Conservation (phyloP, 1,140 invertebrate genomes). For the Dendrolimus punctatus region DNA sequence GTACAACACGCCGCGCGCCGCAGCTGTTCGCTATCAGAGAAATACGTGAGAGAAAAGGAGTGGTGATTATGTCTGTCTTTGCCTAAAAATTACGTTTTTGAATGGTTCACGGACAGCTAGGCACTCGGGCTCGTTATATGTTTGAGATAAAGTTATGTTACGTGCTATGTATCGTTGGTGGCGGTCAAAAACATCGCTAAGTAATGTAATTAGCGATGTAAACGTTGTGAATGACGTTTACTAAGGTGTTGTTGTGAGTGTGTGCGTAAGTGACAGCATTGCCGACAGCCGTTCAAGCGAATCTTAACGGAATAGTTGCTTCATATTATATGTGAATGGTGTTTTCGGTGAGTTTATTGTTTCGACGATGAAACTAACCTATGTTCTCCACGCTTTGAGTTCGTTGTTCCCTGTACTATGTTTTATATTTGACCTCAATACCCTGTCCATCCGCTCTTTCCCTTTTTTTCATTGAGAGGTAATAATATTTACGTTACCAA, state of each 20-base stretch:
- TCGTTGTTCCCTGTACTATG: slow-evolving; percentile 19
- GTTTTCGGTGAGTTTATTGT: slow-evolving; percentile 58
- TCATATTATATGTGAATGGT: slow-evolving; percentile 36
- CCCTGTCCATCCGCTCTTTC: slow-evolving; percentile 25
- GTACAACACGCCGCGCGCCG: slow-evolving; percentile 54
- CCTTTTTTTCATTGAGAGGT: slow-evolving; percentile 26
- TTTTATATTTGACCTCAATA: slow-evolving; percentile 41
- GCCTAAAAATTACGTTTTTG: slow-evolving; percentile 58
- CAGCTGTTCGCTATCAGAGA: slow-evolving; percentile 71
- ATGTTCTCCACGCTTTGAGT: slow-evolving; percentile 29
- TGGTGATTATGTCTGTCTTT: slow-evolving; percentile 66
- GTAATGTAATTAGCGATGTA: slow-evolving; percentile 56
- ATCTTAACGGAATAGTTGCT: slow-evolving; percentile 56
- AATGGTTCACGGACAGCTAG: slow-evolving; percentile 45
- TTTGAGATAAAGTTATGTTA: slow-evolving; percentile 37
- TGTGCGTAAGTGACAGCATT: slow-evolving; percentile 58
- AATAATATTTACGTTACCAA: slow-evolving; percentile 22
- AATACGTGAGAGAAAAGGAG: slow-evolving; percentile 70
- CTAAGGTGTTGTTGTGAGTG: slow-evolving; percentile 51
- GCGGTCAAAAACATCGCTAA: slow-evolving; percentile 41
- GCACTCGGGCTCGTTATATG: slow-evolving; percentile 31
- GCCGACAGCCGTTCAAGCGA: slow-evolving; percentile 58
- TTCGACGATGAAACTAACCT: slow-evolving; percentile 46
- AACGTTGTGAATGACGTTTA: slow-evolving; percentile 67
- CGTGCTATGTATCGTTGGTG: slow-evolving; percentile 45